Evolutionary conservation across 1,140 invertebrate species (phyloP).

Genomic region (Phthorimaea operculella): DNA sequence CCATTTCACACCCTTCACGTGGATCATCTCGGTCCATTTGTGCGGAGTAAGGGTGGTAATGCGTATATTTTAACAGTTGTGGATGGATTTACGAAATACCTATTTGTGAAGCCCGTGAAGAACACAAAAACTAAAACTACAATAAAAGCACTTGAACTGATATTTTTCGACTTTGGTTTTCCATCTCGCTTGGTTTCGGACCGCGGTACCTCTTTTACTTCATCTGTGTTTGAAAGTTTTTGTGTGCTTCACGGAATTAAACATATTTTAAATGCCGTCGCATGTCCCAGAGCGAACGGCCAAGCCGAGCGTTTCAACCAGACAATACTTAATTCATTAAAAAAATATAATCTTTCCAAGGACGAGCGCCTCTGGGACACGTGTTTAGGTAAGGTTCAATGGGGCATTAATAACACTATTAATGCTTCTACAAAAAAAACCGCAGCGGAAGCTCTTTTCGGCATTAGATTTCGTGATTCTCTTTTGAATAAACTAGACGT

Average conservation of each 20-base stretch:
- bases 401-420: background rate
- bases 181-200: background rate
- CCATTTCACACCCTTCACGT: slow-evolving; percentile 1
- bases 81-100: slow-evolving; percentile 1
- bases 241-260: slow-evolving; percentile 1
- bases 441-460: background rate
- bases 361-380: slow-evolving; percentile 1
- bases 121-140: slow-evolving; percentile 3
- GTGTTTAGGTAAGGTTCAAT: slow-evolving; percentile 4
- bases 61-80: slow-evolving; percentile 1
- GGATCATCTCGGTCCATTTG: slow-evolving; percentile 4
- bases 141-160: background rate
- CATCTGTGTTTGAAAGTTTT: background rate
- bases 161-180: slow-evolving; percentile 2
- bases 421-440: slow-evolving; percentile 3
- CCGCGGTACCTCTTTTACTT: slow-evolving; percentile 1
- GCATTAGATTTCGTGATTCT: background rate
- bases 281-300: slow-evolving; percentile 4
- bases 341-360: background rate
- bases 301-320: slow-evolving; percentile 5
- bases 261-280: slow-evolving; percentile 2
- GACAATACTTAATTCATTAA: background rate
- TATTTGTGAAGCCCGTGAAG: slow-evolving; percentile 1
- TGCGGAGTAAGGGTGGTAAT: background rate
- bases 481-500: background rate